Percentiles rank a stretch among this genome's conserved stretches.
Evolutionary conservation across 2,797 vertebrate species (phyloP).

Genomic region (Mallotus villosus): DNA sequence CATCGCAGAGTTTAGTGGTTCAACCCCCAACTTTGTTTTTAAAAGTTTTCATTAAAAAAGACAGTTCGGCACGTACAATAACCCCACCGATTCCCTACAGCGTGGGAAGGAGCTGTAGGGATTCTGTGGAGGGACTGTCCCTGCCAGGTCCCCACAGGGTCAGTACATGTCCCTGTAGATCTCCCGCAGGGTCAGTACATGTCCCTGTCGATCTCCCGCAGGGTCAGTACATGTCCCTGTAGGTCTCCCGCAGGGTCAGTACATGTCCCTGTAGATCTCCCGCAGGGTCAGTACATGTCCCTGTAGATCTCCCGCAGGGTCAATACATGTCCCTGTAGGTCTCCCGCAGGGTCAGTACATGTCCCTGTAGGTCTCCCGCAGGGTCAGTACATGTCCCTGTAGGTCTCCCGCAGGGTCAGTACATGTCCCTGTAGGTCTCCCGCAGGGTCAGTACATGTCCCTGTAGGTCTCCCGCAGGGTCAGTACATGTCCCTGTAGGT

Average conservation of each 20-base stretch:
- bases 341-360: conserved; percentile 83
- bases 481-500: conserved; percentile 72
- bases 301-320: conserved; percentile 92
- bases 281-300: conserved; percentile 84
- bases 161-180: conserved; percentile 98
- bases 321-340: conserved; percentile 89
- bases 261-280: conserved; percentile 94
- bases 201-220: conserved; percentile 97
- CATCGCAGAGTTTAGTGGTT: conserved; percentile 51
- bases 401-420: conserved; percentile 87
- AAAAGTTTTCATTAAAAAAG: conserved; percentile 31
- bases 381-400: conserved; percentile 82
- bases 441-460: conserved; percentile 84
- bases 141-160: conserved; percentile 19
- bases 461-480: conserved; percentile 93
- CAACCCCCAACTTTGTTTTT: conserved; percentile 26
- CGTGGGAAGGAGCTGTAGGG: conserved; percentile 16
- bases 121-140: neutral
- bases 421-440: conserved; percentile 94
- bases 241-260: conserved; percentile 86
- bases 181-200: conserved; percentile 83
- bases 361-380: conserved; percentile 96
- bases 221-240: conserved; percentile 82
- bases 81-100: neutral
- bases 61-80: neutral